Evolutionary conservation across 35 echinoderm and acorn worm genomes (phyloP).

Genomic region (Holothuria glaberrima): DNA sequence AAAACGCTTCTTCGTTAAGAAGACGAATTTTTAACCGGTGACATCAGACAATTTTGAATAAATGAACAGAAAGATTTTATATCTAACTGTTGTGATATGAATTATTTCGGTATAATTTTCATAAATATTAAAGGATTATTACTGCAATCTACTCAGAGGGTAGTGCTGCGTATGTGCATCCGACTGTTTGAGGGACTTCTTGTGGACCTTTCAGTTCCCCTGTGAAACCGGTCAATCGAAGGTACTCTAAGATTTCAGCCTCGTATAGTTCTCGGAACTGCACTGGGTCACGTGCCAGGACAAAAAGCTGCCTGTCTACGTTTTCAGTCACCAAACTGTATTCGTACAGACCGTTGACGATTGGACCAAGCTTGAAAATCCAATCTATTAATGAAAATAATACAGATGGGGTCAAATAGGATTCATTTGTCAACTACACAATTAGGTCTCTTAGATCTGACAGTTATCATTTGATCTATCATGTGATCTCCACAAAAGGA

Average conservation of each 20-base stretch:
- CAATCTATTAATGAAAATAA: constrained; percentile 53
- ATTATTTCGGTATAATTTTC: no score
- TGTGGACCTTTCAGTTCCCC: not conserved
- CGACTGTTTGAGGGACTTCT: constrained; percentile 22
- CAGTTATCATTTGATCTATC: no score
- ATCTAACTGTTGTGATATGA: no score
- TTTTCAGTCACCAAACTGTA: constrained; percentile 78
- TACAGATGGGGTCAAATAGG: no score
- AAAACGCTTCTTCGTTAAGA: no score
- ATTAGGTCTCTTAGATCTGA: no score
- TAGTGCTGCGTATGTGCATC: not conserved
- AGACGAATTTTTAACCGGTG: no score
- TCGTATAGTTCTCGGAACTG: constrained; percentile 68
- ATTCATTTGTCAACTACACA: no score
- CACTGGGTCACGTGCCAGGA: constrained; percentile 60
- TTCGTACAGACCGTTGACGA: constrained; percentile 59
- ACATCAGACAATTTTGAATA: no score
- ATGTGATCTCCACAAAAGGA: no score
- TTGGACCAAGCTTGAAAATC: constrained; percentile 76
- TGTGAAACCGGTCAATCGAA: constrained; percentile 49
- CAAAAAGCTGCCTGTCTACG: constrained; percentile 72
- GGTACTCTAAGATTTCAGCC: constrained; percentile 60
- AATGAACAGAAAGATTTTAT: no score
- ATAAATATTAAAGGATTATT: no score
- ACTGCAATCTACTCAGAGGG: not conserved